These are phyloP conservation scores for Nephrotoma flavescens DNA, from an alignment of 2,888 invertebrate species.

Conservation along the genomic window DNA sequence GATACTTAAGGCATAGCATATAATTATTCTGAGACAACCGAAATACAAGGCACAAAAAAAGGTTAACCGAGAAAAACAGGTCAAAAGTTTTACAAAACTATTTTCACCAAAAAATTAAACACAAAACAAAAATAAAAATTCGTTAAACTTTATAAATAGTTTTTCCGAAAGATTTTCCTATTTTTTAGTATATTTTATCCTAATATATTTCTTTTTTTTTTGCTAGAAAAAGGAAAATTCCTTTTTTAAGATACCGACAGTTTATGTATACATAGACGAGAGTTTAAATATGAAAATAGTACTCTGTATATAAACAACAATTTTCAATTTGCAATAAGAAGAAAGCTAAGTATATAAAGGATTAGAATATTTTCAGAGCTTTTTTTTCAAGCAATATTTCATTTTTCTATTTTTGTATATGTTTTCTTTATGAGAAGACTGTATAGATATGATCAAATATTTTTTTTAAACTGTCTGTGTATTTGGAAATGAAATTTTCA, in stretches of 20 bases:
- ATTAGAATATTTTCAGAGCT: background rate
- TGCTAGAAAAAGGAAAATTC: background rate
- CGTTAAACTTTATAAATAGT: background rate
- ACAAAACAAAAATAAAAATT: background rate
- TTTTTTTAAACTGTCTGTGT: background rate
- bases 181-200: background rate
- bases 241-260: background rate
- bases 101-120: background rate
- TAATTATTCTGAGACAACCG: background rate
- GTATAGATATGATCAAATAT: background rate
- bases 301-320: background rate
- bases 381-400: background rate
- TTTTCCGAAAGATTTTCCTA: background rate
- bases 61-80: background rate
- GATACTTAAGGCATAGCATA: background rate
- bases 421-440: background rate
- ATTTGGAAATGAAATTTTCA: background rate
- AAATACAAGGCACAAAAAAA: background rate
- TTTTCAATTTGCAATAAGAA: background rate
- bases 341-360: background rate
- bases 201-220: background rate
- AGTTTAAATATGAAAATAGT: background rate
- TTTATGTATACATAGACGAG: background rate
- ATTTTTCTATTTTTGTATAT: background rate
- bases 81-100: background rate